Conservation (phyloP, 2,797 vertebrate genomes). For the Cercopithecus neglectus region DNA sequence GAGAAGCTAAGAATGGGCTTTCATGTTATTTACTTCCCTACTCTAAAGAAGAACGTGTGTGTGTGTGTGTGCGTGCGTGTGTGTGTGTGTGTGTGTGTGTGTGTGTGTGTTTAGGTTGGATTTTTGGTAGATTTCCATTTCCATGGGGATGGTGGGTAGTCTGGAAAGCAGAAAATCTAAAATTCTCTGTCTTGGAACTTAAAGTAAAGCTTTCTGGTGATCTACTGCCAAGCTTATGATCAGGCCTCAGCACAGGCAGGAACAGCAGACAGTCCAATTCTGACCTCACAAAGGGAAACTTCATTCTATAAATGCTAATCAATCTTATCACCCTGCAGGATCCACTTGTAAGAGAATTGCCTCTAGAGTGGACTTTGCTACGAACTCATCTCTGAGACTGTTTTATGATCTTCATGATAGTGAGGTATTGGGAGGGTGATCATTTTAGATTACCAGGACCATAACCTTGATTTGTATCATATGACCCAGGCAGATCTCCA, state of each 20-base stretch:
- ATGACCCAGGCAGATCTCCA: neutral
- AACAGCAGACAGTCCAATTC: neutral
- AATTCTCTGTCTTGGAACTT: neutral
- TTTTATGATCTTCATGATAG: neutral
- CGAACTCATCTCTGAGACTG: neutral
- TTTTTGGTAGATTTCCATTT: neutral
- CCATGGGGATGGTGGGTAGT: too few species aligned
- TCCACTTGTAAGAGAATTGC: neutral
- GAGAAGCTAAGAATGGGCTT: neutral
- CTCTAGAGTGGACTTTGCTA: neutral
- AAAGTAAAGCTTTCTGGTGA: neutral
- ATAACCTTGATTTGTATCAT: neutral
- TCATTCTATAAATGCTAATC: neutral
- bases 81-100: rapidly evolving
- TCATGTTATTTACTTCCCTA: neutral
- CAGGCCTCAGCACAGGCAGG: neutral
- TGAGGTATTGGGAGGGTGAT: neutral
- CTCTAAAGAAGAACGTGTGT: neutral
- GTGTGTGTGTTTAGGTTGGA: rapidly evolving
- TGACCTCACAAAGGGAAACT: neutral
- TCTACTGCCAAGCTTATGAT: too few species aligned
- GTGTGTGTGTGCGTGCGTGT: rapidly evolving
- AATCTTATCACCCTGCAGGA: neutral
- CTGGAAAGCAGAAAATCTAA: neutral
- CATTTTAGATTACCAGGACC: neutral